Percentiles rank a stretch among this genome's conserved stretches.
These are phyloP conservation scores for Pinna nobilis DNA, from an alignment of 1,140 invertebrate genomes.

Conservation along the genomic window DNA sequence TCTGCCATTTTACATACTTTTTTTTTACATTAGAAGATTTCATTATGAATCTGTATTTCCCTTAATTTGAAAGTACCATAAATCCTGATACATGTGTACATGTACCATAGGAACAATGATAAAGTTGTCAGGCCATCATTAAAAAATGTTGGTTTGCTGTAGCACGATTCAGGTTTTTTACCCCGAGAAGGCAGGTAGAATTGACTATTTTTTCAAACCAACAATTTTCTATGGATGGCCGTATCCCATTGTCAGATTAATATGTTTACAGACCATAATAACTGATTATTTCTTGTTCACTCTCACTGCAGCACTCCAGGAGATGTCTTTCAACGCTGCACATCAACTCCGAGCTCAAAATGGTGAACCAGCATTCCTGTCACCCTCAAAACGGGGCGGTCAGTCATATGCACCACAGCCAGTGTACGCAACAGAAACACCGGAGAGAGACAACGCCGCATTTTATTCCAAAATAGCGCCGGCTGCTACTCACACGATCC, in stretches of 20 bases:
- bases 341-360: conserved; percentile 10
- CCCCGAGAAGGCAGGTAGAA: too few relatives aligned
- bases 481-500: conserved; percentile 3
- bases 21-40: too few relatives aligned
- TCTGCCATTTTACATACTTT: not conserved
- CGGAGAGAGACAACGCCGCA: conserved; percentile 35
- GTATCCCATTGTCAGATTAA: too few relatives aligned
- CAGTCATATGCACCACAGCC: conserved; percentile 2
- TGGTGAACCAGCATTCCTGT: conserved; percentile 41
- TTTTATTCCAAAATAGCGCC: conserved; percentile 33
- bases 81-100: not conserved
- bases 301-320: conserved; percentile 21
- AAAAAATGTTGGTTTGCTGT: not conserved
- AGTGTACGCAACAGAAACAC: conserved; percentile 31
- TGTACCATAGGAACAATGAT: too few relatives aligned
- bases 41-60: not conserved
- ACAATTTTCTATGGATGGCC: too few relatives aligned
- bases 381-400: conserved; percentile 39
- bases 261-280: too few relatives aligned
- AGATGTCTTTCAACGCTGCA: conserved; percentile 42
- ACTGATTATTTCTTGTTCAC: too few relatives aligned
- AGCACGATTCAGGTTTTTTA: not conserved
- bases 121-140: not conserved
- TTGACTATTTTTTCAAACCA: not conserved
- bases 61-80: not conserved